phyloP scores from a whole-genome alignment of 53 echinoderm and acorn worm genomes.

The Pentamera pediparva region DNA sequence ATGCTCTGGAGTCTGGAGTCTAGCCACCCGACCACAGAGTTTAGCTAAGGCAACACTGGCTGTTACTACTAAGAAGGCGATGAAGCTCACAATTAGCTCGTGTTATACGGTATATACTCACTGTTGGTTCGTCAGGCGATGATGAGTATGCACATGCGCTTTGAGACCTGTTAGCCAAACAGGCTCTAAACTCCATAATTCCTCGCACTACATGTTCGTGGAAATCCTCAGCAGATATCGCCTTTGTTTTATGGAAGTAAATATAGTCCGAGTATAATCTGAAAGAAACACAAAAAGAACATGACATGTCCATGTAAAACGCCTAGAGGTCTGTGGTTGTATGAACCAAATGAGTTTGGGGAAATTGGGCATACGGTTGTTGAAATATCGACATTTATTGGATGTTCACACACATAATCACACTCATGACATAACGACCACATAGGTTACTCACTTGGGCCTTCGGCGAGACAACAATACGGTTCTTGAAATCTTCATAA shows the following conservation, averaged over 20 bases:
- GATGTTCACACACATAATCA: background rate
- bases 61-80: too few relatives aligned
- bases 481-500: too few relatives aligned
- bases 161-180: background rate
- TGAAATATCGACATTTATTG: too few relatives aligned
- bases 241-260: background rate
- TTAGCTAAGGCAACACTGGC: too few relatives aligned
- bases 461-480: too few relatives aligned
- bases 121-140: background rate
- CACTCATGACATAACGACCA: too few relatives aligned
- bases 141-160: background rate
- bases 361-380: too few relatives aligned
- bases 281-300: background rate
- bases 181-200: background rate
- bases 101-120: background rate
- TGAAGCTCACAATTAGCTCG: too few relatives aligned
- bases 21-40: too few relatives aligned
- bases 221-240: background rate
- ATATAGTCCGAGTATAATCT: slow-evolving; percentile 9
- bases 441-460: too few relatives aligned
- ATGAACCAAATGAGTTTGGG: background rate
- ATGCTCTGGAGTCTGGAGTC: too few relatives aligned
- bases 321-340: background rate
- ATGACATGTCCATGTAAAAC: background rate
- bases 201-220: background rate